These are phyloP conservation scores for Drosophila glabriapex DNA, from an alignment of 2,888 invertebrate genomes.

Conservation along the genomic window DNA sequence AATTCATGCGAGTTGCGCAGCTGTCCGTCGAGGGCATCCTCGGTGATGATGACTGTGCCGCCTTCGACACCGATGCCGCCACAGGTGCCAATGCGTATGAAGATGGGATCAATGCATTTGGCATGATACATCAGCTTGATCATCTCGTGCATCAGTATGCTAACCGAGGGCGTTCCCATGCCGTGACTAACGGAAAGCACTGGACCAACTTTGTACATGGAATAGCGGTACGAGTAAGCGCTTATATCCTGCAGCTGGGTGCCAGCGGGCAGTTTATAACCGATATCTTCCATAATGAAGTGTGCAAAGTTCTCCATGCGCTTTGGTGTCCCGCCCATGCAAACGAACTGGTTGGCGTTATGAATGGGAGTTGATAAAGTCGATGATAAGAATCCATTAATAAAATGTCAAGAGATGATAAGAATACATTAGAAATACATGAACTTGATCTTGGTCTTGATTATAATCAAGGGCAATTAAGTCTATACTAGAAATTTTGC, in stretches of 20 bases:
- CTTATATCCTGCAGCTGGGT: conserved; percentile 95
- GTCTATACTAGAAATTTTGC: background rate
- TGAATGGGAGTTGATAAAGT: conserved; percentile 4
- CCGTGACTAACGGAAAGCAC: conserved; percentile 90
- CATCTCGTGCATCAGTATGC: conserved; percentile 97
- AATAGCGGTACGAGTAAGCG: conserved; percentile 96
- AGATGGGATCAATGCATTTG: conserved; percentile 93
- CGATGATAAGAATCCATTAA: background rate
- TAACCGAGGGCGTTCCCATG: conserved; percentile 98
- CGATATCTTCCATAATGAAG: conserved; percentile 95
- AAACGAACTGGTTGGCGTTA: conserved; percentile 91
- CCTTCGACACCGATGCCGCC: conserved; percentile 97
- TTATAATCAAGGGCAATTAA: conserved; percentile 25
- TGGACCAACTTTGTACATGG: conserved; percentile 93
- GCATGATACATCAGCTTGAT: conserved; percentile 98
- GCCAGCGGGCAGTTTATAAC: conserved; percentile 95
- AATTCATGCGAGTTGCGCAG: conserved; percentile 92
- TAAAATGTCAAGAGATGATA: background rate
- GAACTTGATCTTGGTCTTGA: conserved; percentile 21
- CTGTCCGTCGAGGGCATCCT: conserved; percentile 95
- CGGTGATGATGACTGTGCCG: conserved; percentile 97
- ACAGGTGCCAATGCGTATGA: conserved; percentile 97
- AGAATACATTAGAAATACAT: background rate
- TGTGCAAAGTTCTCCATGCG: conserved; percentile 97
- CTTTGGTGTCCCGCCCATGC: conserved; percentile 98